Percentiles rank a stretch among this genome's conserved stretches.
Evolutionary conservation across 2,797 vertebrate genomes (phyloP).

Genomic region (Pseudocheirus occidentalis): DNA sequence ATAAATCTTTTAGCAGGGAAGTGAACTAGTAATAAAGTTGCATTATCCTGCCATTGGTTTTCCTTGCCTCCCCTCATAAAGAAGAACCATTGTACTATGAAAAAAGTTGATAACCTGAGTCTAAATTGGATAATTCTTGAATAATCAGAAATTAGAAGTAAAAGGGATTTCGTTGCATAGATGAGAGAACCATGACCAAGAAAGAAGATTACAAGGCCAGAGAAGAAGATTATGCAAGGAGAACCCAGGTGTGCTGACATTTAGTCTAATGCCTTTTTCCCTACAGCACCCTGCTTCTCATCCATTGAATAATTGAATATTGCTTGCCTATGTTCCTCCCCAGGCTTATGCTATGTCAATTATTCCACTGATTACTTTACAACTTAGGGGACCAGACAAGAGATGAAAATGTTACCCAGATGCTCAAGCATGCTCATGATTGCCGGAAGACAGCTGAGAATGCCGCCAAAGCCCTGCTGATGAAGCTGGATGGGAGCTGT

Average conservation of each 20-base stretch:
- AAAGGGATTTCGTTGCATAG: neutral
- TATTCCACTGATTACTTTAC: slow-evolving; percentile 67
- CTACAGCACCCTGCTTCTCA: fast-evolving
- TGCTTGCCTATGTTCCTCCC: neutral
- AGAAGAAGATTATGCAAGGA: neutral
- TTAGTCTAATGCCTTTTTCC: neutral
- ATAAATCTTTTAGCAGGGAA: neutral
- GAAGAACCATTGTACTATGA: neutral
- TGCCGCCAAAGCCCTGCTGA: slow-evolving; percentile 89
- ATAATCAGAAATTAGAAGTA: neutral
- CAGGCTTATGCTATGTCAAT: neutral
- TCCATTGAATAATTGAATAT: neutral
- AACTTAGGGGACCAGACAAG: slow-evolving; percentile 87
- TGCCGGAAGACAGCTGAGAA: slow-evolving; percentile 91
- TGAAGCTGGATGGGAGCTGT: slow-evolving; percentile 91
- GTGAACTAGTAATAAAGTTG: fast-evolving
- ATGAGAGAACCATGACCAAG: neutral
- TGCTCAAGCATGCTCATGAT: slow-evolving; percentile 91
- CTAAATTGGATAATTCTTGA: neutral
- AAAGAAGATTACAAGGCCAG: neutral
- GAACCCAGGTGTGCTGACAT: fast-evolving
- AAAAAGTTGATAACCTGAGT: neutral
- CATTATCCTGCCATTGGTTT: neutral
- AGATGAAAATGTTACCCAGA: slow-evolving; percentile 90
- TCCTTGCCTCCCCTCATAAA: neutral